A percentile compares a stretch with the other conserved stretches of the same genome.
phyloP scores from a whole-genome alignment of 2,888 invertebrate species.

The Limnephilus auricula region DNA sequence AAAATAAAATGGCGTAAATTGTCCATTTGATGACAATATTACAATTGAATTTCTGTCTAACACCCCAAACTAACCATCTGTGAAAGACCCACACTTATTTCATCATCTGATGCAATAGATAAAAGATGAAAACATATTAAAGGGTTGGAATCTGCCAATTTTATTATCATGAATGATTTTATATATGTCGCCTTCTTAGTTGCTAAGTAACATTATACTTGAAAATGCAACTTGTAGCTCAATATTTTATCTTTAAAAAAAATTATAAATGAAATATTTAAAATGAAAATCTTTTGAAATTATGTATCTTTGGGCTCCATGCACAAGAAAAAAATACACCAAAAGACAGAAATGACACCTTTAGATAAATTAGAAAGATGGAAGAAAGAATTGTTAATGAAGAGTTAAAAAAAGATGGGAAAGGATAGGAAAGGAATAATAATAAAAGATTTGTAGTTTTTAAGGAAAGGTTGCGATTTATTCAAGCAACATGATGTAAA shows the following conservation, averaged over 20 bases:
- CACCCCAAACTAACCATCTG: too few relatives aligned
- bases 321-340: not conserved
- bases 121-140: not conserved
- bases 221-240: not conserved
- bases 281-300: not conserved
- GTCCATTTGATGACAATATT: too few relatives aligned
- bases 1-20: too few relatives aligned
- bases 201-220: not conserved
- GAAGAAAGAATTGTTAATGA: not conserved
- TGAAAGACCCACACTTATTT: not conserved
- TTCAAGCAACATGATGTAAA: not conserved
- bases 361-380: not conserved
- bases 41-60: too few relatives aligned
- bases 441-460: conserved; percentile 34
- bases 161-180: not conserved
- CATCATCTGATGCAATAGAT: not conserved
- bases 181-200: not conserved
- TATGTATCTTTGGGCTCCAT: not conserved
- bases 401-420: conserved; percentile 4
- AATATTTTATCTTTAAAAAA: not conserved
- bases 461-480: conserved; percentile 41
- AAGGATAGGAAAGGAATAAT: conserved; percentile 37
- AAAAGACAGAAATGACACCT: not conserved
- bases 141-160: not conserved
- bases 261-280: not conserved